Evolutionary conservation across 2,888 invertebrate species (phyloP), one percentile per base, ranked within the genome.

Genomic region (Sialis fuliginosa): DNA sequence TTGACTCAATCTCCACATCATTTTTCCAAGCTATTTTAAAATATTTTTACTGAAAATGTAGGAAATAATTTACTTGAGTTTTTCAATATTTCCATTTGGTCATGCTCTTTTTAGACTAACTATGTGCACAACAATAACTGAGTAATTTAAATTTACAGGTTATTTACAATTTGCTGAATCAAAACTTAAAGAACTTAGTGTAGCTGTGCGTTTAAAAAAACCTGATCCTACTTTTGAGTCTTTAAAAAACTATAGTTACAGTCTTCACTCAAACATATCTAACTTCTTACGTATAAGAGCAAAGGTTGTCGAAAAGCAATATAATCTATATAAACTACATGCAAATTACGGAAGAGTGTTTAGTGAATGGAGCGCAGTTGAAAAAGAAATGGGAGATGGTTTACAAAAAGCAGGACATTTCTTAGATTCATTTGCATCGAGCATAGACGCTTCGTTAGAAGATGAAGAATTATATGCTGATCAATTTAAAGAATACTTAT

Each of bases 311-410:
- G 84, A 85, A 60, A 80, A 79, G 55, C 75, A 80, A 55, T 85
- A 79, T 59, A 81, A 78, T 6, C 68, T 87, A 30, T 82, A 85
- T 59, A 86, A 86, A 61, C 65, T 87, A 37, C 87, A 88, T 59
- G 78, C 79, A 0, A 82, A 84, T 65, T 87, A 87, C 55, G 86
- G 86, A 1, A 74, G 84, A 42, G 72, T 87, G 48, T 85, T 86
- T 58, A 84, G 84, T 55, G 87, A 88, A 61, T 88, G 87, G 86
- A 85, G 86, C 60, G 83, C 79, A 33, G 77, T 82, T 45, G 88
- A 88, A 58, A 81, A 77, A 54, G 80, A 81, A 49, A 84, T 87
- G 81, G 83, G 67, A 0, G 86, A 87, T 58, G 81, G 81, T 0
- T 58, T 88, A 45, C 85, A 83, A 56, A 75, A 74, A 59, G 74